These are phyloP conservation scores for Nudaria mundana DNA, from an alignment of 2,888 invertebrate species.

Conservation along the genomic window DNA sequence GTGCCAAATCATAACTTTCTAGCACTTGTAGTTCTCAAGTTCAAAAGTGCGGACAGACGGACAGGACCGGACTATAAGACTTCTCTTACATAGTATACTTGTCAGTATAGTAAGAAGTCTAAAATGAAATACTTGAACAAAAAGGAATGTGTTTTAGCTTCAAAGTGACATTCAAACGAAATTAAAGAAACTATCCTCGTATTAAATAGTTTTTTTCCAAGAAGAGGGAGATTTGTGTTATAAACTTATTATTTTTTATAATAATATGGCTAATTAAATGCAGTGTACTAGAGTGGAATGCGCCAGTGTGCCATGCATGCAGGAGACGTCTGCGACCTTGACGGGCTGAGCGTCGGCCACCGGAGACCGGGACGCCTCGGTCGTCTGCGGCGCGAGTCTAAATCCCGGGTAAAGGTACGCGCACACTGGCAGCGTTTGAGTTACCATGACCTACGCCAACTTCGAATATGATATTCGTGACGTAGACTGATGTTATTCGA, in stretches of 20 bases:
- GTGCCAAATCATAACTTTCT: too few species aligned
- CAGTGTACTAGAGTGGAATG: slow-evolving; percentile 18
- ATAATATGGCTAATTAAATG: neutral
- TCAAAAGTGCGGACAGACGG: too few species aligned
- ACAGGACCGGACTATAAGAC: too few species aligned
- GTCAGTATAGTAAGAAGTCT: too few species aligned
- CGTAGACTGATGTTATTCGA: slow-evolving; percentile 11
- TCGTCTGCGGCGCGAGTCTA: slow-evolving; percentile 37
- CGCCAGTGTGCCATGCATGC: slow-evolving; percentile 43
- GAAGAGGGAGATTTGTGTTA: too few species aligned
- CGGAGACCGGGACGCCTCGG: slow-evolving; percentile 45
- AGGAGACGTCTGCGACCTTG: slow-evolving; percentile 56
- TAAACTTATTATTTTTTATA: too few species aligned
- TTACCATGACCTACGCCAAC: slow-evolving; percentile 37
- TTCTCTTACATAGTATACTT: too few species aligned
- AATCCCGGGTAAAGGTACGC: slow-evolving; percentile 37
- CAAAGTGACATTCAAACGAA: neutral
- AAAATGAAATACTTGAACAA: too few species aligned
- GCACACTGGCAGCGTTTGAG: slow-evolving; percentile 32
- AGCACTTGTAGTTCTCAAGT: too few species aligned
- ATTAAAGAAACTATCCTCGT: neutral
- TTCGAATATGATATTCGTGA: slow-evolving; percentile 23
- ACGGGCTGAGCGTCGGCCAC: slow-evolving; percentile 44
- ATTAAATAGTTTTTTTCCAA: neutral
- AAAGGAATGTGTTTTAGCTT: too few species aligned